Evolutionary conservation across 2,113 vertebrate genomes (phyloP).

Genomic region (Rattus rattus): DNA sequence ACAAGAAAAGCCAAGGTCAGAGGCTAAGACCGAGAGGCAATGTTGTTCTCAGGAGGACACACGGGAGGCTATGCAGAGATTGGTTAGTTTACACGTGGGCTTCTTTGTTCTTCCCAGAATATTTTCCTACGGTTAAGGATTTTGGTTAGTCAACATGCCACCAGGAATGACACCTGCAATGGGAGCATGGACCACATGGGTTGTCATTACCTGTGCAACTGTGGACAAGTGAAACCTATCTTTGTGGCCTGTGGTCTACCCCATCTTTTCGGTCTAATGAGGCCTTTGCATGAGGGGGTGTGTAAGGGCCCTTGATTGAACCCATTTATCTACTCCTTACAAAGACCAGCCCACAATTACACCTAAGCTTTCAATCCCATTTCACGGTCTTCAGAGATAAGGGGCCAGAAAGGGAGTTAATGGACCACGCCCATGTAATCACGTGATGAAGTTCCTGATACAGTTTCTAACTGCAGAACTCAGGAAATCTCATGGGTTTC

Average conservation of each 20-base stretch:
- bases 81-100: background rate
- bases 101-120: background rate
- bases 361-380: background rate
- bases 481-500: background rate
- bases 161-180: background rate
- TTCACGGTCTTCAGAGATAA: background rate
- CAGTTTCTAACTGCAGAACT: background rate
- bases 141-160: background rate
- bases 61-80: background rate
- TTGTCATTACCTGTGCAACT: background rate
- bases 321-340: background rate
- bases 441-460: background rate
- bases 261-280: background rate
- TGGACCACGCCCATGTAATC: no score
- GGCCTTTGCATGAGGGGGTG: background rate
- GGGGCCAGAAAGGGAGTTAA: background rate
- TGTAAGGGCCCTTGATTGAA: background rate
- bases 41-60: background rate
- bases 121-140: constrained; percentile 26
- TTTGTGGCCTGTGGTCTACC: background rate
- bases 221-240: background rate
- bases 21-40: background rate
- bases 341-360: background rate
- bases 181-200: background rate
- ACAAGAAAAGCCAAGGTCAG: background rate